Base-by-base conservation (phyloP, 2,113 vertebrate species). In the Eublepharis macularius region DNA sequence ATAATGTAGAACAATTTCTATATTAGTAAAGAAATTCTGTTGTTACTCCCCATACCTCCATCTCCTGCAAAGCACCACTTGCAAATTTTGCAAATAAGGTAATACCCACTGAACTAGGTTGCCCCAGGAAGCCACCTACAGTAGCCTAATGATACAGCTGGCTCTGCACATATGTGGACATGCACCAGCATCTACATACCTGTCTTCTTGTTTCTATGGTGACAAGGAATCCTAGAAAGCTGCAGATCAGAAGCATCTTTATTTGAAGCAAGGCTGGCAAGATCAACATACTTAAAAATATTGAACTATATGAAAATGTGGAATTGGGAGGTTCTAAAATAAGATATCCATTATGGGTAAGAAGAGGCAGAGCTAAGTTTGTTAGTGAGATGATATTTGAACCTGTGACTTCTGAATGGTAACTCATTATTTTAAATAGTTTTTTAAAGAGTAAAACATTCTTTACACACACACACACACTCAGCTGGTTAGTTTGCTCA, bases 201-300 rank as follows among this genome's bases (percentile, higher is more conserved):
- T 73, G 29, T 45, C 76, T 73, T 24, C 68, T 49, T 41, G 77
- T 74, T 80, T n/a, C 74, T 47, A 80, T 85, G 84, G 84, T 39
- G 51, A 73, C 77, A 74, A 74, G 54, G 57, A 73, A 63, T n/a
- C 34, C 69, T 74, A n/a, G 34, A 60, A 63, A 57, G 24, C 63
- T 63, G 41, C 41, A 65, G 39, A 47, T 17, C 54, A 73, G 51
- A 41, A 39, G 32, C 73, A 29, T 36, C 84, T 74, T 80, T n/a
- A 12, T 73, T 36, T 74, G 63, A 49, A 49, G 60, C 60, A 76
- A 32, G 17, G 60, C 16, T 9, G 6, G 21, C 26, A 34, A 66
- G 43, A 51, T 60, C 69, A 17, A n/a, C 39, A 14, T 29, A 14
- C 66, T 79, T 70, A 80, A 80, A 63, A 72, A 63, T 34, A 45